Evolutionary conservation across 1,140 invertebrate species (phyloP), one percentile per base, ranked within the genome.

Genomic region (Penaeus indicus): DNA sequence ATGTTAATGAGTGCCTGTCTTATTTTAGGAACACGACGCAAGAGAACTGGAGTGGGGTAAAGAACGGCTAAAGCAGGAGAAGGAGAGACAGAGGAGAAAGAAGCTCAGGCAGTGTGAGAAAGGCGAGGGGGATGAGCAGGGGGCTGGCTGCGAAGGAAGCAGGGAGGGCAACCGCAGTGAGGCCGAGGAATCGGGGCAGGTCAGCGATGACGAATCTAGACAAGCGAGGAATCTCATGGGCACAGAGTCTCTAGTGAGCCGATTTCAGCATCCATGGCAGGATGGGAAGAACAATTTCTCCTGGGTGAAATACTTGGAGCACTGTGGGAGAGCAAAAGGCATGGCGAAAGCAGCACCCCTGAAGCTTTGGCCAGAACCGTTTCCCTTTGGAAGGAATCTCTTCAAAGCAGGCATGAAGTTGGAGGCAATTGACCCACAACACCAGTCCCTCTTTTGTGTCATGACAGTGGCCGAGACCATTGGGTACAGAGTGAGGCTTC

Each of bases 341-440:
- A 96, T 96, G 92, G 94, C 95, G 0, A 96, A 96, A 92, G 93
- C 95, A 38, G 96, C 96, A 1, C 96, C 96, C 10, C 94, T 95
- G 5, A 96, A 96, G 91, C 92, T 97, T 10, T 97, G 97, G 91
- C 95, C 96, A 90, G 96, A 97, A 92, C 94, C 96, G 0, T 96
- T 96, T 91, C 96, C 94, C 75, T 95, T 94, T 92, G 93, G 91
- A 75, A 94, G 95, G 91, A 89, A 90, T 77, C 89, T 92, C 25
- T 94, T 94, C 92, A 93, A 92, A 87, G 94, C 96, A 83, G 97
- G 97, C 19, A 98, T 98, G 97, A 97, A 97, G 92, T 92, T 99
- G 81, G 98, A 99, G 94, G 97, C 97, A 0, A 97, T 98, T 88
- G 98, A 99, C 94, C 97, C 97, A 0, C 95, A 96, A 91, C 96